Evolutionary conservation across 1,140 invertebrate genomes (phyloP).

Genomic region (Polypedilum vanderplanki): DNA sequence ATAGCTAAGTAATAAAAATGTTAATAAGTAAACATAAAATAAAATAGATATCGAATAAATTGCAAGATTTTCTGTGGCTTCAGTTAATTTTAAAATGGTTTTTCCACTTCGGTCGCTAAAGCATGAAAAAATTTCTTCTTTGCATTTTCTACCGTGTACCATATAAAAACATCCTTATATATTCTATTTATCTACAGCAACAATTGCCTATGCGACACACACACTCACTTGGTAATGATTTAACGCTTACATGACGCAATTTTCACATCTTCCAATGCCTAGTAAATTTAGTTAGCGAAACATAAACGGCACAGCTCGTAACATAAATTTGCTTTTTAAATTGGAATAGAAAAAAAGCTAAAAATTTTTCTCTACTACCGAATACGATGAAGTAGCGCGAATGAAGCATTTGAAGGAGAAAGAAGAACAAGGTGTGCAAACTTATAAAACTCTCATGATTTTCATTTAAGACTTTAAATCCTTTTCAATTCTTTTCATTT

Average conservation of each 20-base stretch:
- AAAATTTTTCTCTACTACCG: neutral
- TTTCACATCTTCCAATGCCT: neutral
- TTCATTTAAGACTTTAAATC: too few relatives aligned
- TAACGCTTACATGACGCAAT: slow-evolving; percentile 11
- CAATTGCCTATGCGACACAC: too few relatives aligned
- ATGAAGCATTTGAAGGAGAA: neutral
- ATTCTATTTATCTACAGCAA: too few relatives aligned
- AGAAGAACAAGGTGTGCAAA: neutral
- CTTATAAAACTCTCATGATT: too few relatives aligned
- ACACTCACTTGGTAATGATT: neutral
- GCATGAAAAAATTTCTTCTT: neutral
- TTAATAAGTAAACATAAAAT: neutral
- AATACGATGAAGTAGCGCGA: too few relatives aligned
- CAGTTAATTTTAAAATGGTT: slow-evolving; percentile 14
- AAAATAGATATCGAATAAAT: slow-evolving; percentile 5
- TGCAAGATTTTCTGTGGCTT: slow-evolving; percentile 14
- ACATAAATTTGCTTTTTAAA: slow-evolving; percentile 17
- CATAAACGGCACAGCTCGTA: slow-evolving; percentile 16
- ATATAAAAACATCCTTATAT: too few relatives aligned
- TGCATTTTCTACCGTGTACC: neutral
- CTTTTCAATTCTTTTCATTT: too few relatives aligned
- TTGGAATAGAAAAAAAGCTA: neutral
- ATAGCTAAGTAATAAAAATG: too few relatives aligned
- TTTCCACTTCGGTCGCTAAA: neutral
- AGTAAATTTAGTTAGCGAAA: slow-evolving; percentile 19